phyloP scores from a whole-genome alignment of 2,113 vertebrate genomes.

The Marmota monax region DNA sequence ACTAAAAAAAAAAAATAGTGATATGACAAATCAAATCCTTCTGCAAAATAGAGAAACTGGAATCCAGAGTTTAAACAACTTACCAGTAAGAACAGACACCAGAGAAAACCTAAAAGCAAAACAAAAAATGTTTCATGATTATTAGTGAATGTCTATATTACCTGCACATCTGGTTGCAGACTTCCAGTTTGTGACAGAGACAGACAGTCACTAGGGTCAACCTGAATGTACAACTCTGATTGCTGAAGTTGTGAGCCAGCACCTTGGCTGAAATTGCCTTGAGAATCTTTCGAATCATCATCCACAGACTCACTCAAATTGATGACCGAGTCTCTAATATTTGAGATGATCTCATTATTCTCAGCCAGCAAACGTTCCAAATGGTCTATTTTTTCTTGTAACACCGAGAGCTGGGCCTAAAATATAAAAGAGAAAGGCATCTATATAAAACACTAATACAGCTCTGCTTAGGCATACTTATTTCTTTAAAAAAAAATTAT shows the following conservation, averaged over 20 bases:
- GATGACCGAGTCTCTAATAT: conserved; percentile 93
- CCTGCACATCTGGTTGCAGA: conserved; percentile 89
- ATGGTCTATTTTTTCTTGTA: conserved; percentile 96
- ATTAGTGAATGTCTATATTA: conserved; percentile 72
- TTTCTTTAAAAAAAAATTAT: not conserved
- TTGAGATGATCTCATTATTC: conserved; percentile 96
- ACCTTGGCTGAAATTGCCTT: conserved; percentile 86
- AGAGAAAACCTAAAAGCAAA: not conserved
- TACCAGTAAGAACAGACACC: not conserved
- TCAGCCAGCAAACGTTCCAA: conserved; percentile 93
- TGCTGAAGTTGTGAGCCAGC: conserved; percentile 81
- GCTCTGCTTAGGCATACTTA: conserved; percentile 24
- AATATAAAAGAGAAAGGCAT: conserved; percentile 61
- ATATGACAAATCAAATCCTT: not conserved
- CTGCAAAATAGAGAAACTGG: not conserved
- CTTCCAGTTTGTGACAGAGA: conserved; percentile 86
- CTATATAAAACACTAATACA: conserved; percentile 63
- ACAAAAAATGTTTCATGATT: not conserved
- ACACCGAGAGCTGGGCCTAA: conserved; percentile 93
- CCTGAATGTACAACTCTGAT: conserved; percentile 73
- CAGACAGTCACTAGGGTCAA: conserved; percentile 88
- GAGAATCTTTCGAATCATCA: conserved; percentile 84
- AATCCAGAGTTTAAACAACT: not conserved
- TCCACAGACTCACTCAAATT: conserved; percentile 91
- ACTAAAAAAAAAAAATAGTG: not conserved